A percentile compares a stretch with the other conserved stretches of the same genome.
These are phyloP conservation scores for Sphaerophoria rueppellii DNA, from an alignment of 2,888 invertebrate genomes.

Conservation along the genomic window DNA sequence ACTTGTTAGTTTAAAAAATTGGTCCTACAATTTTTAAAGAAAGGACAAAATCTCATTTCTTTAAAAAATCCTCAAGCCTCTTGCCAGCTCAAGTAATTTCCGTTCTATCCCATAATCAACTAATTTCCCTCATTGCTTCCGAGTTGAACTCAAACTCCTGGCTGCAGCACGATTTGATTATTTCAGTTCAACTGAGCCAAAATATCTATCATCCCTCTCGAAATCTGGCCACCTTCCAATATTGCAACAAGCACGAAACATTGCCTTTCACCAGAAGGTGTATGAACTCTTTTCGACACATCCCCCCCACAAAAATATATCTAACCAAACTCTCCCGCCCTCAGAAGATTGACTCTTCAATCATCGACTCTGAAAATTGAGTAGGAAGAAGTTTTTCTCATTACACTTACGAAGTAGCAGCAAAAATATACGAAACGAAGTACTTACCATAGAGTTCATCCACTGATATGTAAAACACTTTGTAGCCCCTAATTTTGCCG, in stretches of 20 bases:
- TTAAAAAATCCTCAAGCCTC: neutral
- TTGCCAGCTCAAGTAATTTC: neutral
- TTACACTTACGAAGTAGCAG: constrained; percentile 56
- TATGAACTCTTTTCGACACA: neutral
- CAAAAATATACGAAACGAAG: too few relatives aligned
- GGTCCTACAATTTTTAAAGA: too few relatives aligned
- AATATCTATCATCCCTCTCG: neutral
- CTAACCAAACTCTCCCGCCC: neutral
- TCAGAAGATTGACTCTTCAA: too few relatives aligned
- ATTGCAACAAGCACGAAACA: constrained; percentile 32
- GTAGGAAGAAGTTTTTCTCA: constrained; percentile 43
- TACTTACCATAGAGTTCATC: constrained; percentile 90
- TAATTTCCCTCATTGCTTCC: constrained; percentile 10
- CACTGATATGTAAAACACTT: constrained; percentile 90
- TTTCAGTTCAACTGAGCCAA: constrained; percentile 27
- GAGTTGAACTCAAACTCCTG: constrained; percentile 15
- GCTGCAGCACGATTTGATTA: constrained; percentile 39
- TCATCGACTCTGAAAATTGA: too few relatives aligned
- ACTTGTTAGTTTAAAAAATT: too few relatives aligned
- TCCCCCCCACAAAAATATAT: constrained; percentile 11
- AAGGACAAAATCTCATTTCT: neutral
- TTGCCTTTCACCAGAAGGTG: constrained; percentile 25
- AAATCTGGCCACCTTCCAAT: constrained; percentile 58
- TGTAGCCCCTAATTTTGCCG: constrained; percentile 92
- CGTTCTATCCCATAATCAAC: neutral